A percentile compares a stretch with the other conserved stretches of the same genome.
Evolutionary conservation across 1,140 invertebrate species (phyloP).

Genomic region (Drosophila athabasca): DNA sequence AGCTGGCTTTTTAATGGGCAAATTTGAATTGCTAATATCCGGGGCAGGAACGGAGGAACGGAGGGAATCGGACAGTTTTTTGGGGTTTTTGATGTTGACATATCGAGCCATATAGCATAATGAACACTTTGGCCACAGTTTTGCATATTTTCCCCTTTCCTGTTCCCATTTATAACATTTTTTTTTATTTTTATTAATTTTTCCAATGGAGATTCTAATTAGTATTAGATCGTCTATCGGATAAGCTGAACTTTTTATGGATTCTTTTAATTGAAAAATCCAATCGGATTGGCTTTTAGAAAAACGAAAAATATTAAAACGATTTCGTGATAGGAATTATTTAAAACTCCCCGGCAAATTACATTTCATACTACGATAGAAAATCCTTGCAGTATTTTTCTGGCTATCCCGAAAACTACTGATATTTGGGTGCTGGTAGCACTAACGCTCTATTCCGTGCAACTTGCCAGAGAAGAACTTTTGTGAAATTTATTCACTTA

Average conservation of each 20-base stretch:
- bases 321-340: slow-evolving; percentile 23
- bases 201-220: slow-evolving; percentile 42
- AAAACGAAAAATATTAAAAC: slow-evolving; percentile 16
- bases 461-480: not conserved
- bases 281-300: slow-evolving; percentile 40
- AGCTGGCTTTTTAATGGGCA: slow-evolving; percentile 75
- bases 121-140: slow-evolving; percentile 62
- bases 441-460: too few relatives aligned
- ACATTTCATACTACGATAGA: not conserved
- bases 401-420: not conserved
- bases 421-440: too few relatives aligned
- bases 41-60: slow-evolving; percentile 1
- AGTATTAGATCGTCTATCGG: slow-evolving; percentile 46
- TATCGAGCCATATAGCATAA: slow-evolving; percentile 75
- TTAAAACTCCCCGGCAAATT: not conserved
- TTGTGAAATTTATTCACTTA: slow-evolving; percentile 49
- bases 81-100: slow-evolving; percentile 65
- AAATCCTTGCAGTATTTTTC: not conserved
- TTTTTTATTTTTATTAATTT: slow-evolving; percentile 51
- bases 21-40: slow-evolving; percentile 78
- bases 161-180: slow-evolving; percentile 7
- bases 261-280: slow-evolving; percentile 53
- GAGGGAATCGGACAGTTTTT: slow-evolving; percentile 38
- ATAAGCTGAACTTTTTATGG: slow-evolving; percentile 39
- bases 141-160: slow-evolving; percentile 51